Percentiles rank a stretch among this genome's conserved stretches.
Conservation (phyloP, 2,113 vertebrate species). For the Naja naja region DNA sequence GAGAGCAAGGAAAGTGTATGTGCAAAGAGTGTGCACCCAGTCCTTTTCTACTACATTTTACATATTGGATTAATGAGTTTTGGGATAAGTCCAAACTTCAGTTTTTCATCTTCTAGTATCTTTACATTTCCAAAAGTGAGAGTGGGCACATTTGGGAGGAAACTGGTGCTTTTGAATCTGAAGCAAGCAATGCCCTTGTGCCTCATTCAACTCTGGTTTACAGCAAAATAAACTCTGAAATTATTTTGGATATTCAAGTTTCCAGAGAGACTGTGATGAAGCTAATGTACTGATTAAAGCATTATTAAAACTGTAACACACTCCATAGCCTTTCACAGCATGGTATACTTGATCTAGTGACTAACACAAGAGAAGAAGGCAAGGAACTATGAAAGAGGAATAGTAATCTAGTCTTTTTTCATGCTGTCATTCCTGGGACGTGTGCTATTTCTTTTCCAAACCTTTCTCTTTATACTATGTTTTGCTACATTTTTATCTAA, state of each 20-base stretch:
- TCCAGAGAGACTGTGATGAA: not conserved
- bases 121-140: not conserved
- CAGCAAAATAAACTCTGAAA: conserved; percentile 8
- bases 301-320: not conserved
- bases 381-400: not conserved
- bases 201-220: conserved; percentile 1
- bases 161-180: not conserved
- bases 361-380: not conserved
- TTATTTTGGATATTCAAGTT: not conserved
- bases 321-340: not conserved
- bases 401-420: not conserved
- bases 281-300: not conserved
- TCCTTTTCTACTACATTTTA: not conserved
- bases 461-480: not conserved
- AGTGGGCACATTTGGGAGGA: not conserved
- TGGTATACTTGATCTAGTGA: not conserved
- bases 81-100: not conserved
- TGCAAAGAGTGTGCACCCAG: not conserved
- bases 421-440: not conserved
- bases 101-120: not conserved
- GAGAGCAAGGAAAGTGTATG: not conserved
- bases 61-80: not conserved
- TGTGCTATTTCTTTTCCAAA: not conserved
- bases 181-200: accelerated
- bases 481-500: not conserved